Evolutionary conservation across 1,140 invertebrate genomes (phyloP).

Genomic region (Drosophila tropicalis): DNA sequence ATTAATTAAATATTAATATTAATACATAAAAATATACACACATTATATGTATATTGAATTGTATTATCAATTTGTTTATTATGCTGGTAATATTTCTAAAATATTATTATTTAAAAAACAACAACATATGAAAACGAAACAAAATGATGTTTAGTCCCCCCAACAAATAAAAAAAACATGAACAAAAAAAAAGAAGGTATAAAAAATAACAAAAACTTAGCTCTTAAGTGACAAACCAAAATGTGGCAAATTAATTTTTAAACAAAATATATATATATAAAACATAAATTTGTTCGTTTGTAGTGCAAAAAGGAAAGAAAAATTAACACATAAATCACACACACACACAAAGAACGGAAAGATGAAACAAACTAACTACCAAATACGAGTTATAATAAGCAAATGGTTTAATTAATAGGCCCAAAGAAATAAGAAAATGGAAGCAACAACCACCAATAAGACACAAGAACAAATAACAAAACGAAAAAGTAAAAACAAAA

Average conservation of each 20-base stretch:
- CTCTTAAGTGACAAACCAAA: conserved; percentile 56
- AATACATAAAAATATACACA: conserved; percentile 29
- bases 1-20: conserved; percentile 53
- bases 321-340: conserved; percentile 21
- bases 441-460: conserved; percentile 70
- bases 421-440: conserved; percentile 62
- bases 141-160: conserved; percentile 37
- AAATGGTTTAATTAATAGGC: conserved; percentile 74
- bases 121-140: conserved; percentile 36
- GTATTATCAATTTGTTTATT: conserved; percentile 56
- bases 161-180: background rate
- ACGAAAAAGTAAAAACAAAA: conserved; percentile 37
- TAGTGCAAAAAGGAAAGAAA: conserved; percentile 62
- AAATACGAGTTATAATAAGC: conserved; percentile 72
- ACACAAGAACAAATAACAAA: conserved; percentile 63
- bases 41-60: conserved; percentile 65
- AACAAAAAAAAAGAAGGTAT: no score
- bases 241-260: conserved; percentile 78
- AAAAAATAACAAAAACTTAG: conserved; percentile 37
- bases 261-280: conserved; percentile 18
- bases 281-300: conserved; percentile 54
- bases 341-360: conserved; percentile 39
- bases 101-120: conserved; percentile 67
- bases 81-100: conserved; percentile 70
- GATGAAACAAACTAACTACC: conserved; percentile 12